Conservation (phyloP, 2,888 invertebrate genomes). For the Philhelius pedissequus region DNA sequence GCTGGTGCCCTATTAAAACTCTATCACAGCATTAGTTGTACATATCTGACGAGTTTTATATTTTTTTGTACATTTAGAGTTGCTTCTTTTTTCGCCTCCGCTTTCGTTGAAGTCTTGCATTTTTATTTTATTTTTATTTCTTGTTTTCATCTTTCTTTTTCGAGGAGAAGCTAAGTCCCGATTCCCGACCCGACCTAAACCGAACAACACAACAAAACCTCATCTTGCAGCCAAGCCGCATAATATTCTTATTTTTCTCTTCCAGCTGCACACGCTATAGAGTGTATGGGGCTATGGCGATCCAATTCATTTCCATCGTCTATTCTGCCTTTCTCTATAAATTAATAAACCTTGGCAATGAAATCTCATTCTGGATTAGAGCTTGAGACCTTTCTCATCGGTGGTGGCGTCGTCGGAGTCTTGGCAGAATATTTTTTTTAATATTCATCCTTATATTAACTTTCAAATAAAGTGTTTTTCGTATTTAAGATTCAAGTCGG, state of each 20-base stretch:
- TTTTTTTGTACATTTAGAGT: conserved; percentile 34
- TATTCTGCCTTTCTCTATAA: conserved; percentile 79
- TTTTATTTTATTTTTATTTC: neutral
- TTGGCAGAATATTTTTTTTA: conserved; percentile 23
- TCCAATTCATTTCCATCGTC: conserved; percentile 57
- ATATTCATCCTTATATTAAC: neutral
- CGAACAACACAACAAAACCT: too few relatives aligned
- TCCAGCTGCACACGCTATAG: conserved; percentile 27
- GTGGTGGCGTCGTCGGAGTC: conserved; percentile 39
- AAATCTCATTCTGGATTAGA: conserved; percentile 78
- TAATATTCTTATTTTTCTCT: conserved; percentile 61
- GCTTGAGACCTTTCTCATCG: conserved; percentile 77
- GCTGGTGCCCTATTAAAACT: conserved; percentile 55
- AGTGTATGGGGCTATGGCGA: conserved; percentile 1
- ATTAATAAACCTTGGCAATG: conserved; percentile 79
- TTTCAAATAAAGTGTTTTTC: neutral
- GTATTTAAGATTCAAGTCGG: neutral
- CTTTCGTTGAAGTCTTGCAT: conserved; percentile 20
- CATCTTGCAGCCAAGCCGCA: conserved; percentile 38
- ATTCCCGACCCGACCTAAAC: conserved; percentile 22
- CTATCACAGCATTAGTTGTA: conserved; percentile 50
- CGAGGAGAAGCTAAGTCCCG: conserved; percentile 36
- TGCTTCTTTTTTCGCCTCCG: conserved; percentile 30
- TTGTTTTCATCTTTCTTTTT: conserved; percentile 27
- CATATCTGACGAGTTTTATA: conserved; percentile 54